phyloP scores from a whole-genome alignment of 2,797 vertebrate species.

The Sphenopsis melanotis region DNA sequence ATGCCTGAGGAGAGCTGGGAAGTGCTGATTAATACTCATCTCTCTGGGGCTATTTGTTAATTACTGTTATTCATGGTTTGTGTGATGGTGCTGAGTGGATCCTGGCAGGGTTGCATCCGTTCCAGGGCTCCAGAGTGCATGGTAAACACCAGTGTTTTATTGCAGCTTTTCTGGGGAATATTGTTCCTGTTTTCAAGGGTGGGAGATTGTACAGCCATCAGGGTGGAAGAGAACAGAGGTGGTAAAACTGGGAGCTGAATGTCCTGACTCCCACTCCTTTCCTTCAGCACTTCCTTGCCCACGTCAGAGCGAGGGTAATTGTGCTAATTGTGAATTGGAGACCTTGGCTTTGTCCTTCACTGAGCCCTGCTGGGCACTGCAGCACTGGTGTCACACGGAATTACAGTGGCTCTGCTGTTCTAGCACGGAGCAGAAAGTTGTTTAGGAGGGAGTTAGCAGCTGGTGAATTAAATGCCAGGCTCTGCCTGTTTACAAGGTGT shows the following conservation, averaged over 20 bases:
- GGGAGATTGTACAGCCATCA: background rate
- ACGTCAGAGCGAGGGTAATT: background rate
- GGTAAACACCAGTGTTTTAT: background rate
- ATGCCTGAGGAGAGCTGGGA: background rate
- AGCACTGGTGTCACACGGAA: accelerated
- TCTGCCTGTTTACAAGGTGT: background rate
- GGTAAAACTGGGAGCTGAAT: background rate
- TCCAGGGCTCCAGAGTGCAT: background rate
- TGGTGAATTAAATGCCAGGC: background rate
- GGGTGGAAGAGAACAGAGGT: background rate
- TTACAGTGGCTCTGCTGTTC: background rate
- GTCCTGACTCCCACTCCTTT: constrained; percentile 17
- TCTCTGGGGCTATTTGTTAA: background rate
- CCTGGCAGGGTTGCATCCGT: background rate
- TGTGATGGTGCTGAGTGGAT: background rate
- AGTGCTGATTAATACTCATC: background rate
- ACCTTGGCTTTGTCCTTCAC: background rate
- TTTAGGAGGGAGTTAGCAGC: background rate
- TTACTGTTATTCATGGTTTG: background rate
- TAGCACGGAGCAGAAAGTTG: background rate
- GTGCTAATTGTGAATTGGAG: background rate
- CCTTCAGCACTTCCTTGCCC: background rate
- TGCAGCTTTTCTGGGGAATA: constrained; percentile 12
- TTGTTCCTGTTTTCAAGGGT: background rate
- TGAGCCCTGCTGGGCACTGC: background rate